These are phyloP conservation scores for Pseudomyrmex dendroicus DNA, from an alignment of 1,140 invertebrate species.

Conservation along the genomic window DNA sequence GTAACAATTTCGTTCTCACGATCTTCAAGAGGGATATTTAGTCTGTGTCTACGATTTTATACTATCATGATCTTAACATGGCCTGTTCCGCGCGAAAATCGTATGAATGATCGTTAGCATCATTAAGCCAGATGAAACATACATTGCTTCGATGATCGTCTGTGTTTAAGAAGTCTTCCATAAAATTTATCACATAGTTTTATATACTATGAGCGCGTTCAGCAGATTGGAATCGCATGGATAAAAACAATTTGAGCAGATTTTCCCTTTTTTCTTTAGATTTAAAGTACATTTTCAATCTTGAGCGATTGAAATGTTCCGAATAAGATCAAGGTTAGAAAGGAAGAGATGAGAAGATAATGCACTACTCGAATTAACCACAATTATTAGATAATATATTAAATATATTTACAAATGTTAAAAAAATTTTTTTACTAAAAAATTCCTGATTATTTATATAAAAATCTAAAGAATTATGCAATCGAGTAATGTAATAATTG, in stretches of 20 bases:
- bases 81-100: slow-evolving; percentile 46
- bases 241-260: slow-evolving; percentile 12
- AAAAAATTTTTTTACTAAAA: no score
- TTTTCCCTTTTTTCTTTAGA: slow-evolving; percentile 6
- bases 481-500: neutral
- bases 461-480: neutral
- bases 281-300: neutral
- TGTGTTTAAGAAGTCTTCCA: slow-evolving; percentile 50
- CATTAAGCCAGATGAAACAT: slow-evolving; percentile 37
- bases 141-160: slow-evolving; percentile 14
- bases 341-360: neutral
- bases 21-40: slow-evolving; percentile 36
- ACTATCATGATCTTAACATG: slow-evolving; percentile 71
- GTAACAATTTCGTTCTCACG: slow-evolving; percentile 21
- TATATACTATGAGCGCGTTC: slow-evolving; percentile 53
- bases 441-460: no score
- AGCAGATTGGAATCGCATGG: slow-evolving; percentile 40
- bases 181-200: slow-evolving; percentile 62
- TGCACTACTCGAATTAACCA: neutral
- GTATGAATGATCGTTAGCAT: slow-evolving; percentile 67
- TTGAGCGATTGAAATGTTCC: slow-evolving; percentile 29
- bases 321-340: slow-evolving; percentile 11
- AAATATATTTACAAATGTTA: neutral
- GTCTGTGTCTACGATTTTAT: slow-evolving; percentile 47
- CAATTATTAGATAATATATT: neutral